Conservation (phyloP, 2,113 vertebrate genomes). For the Catharus fuscescens region DNA sequence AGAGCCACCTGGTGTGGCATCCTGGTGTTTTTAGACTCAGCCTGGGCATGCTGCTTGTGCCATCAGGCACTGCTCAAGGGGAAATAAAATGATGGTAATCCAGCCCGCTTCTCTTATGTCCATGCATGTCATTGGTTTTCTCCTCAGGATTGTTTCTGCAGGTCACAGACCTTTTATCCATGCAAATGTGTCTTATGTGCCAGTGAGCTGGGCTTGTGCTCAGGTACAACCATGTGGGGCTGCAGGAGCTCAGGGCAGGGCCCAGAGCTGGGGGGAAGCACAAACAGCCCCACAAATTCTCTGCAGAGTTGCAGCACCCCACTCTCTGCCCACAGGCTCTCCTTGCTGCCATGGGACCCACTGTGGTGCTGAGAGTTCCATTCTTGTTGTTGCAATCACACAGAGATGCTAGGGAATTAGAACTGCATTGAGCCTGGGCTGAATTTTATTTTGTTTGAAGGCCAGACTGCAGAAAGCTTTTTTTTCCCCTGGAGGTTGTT, state of each 20-base stretch:
- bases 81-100: neutral
- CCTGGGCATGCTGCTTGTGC: neutral
- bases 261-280: neutral
- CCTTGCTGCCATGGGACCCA: neutral
- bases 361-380: neutral
- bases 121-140: rapidly evolving
- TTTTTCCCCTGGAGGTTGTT: neutral
- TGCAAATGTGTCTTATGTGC: rapidly evolving
- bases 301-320: neutral
- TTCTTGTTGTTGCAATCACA: neutral
- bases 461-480: neutral
- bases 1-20: neutral
- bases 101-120: neutral
- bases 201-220: neutral
- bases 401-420: neutral
- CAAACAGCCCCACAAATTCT: neutral
- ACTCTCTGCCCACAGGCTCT: neutral
- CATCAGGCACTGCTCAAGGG: neutral
- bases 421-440: neutral
- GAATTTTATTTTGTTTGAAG: neutral
- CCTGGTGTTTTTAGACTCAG: neutral
- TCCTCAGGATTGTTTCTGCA: neutral
- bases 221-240: rapidly evolving
- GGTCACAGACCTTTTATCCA: neutral
- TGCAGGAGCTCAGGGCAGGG: rapidly evolving